Base-by-base conservation (phyloP, 2,113 vertebrate genomes). In the Pogonocichla stellata region DNA sequence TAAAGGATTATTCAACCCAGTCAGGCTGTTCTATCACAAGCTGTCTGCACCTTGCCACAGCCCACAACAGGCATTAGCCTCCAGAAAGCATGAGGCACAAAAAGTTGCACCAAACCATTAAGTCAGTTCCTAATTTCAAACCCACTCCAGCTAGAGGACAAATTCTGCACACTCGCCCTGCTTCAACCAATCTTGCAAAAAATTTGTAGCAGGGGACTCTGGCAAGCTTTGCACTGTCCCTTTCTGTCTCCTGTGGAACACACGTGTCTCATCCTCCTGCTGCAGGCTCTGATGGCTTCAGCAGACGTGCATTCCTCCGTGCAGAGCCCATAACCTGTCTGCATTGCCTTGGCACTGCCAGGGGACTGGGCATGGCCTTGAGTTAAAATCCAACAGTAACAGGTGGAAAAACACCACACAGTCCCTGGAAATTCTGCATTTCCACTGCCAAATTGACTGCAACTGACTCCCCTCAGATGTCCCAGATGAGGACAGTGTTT, bases 391-490 rank as follows among this genome's bases (percentile, higher is more conserved):
- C 61, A 86, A 0, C 14, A 16, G 25, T 18, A 78, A 70, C 17
- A 65, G 74, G 19, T 60, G 65, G 66, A 66, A 70, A 86, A 79
- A 65, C 33, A 56, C 22, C 1, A 1, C 22, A 42, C 6, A 48
- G 38, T 24, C 25, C 50, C 66, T 56, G 40, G 29, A 60, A 86
- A 60, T 25, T 50, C 70, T 40, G 71, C 34, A 86, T 86, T 88
- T 40, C 50, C 42, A 7, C 10, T 54, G 65, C 65, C 51, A 42
- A 34, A 53, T 5, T 22, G 20, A n/a, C 38, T 25, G 16, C 50
- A 28, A 45, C 6, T 45, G 45, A 18, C n/a, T 74, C 11, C 19
- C 14, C 10, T 28, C 53, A 48, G 45, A 50, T 0, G 0, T 69
- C 61, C 54, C 50, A 40, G 11, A n/a, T 24, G 28, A 69, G 54